Base-by-base conservation (phyloP, 1,140 invertebrate genomes). In the Sweltsa coloradensis region DNA sequence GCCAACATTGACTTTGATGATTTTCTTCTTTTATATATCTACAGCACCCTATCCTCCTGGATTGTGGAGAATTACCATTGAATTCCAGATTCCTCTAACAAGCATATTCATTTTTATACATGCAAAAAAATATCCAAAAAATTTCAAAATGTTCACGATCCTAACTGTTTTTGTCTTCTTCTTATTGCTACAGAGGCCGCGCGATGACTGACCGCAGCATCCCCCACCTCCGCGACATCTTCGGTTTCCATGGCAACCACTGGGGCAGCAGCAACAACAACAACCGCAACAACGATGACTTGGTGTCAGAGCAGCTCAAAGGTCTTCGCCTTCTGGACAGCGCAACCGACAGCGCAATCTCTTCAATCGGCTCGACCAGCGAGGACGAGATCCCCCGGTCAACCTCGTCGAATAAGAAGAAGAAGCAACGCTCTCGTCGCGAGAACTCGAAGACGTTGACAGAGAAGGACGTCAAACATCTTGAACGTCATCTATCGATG, bases 401-500 rank as follows among this genome's bases (percentile, higher is more conserved):
- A 53, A 70, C 64, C 37, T 73, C 73, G 50, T 72, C 73, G 55
- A 67, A 69, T 53, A 69, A 74, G 47, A 70, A 66, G 44, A 77
- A 76, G 59, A 77, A 74, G 59, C 76, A 75, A 53, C 61, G 61
- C 0, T 57, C 62, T 34, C 55, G 60, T 34, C 58, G 62, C 3
- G 75, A 79, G 36, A 75, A 77, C 55, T 75, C 68, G 56, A 72
- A 74, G 51, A 73, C 74, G 2, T 65, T 78, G 49, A 71, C 72
- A 6, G 80, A 79, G 52, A 76, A 72, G 16, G 80, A 84, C 57
- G 76, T 83, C 16, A 82, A 85, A 59, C 83, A 84, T 7, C 62
- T 88, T 31, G 85, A 88, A 57, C 69, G 83, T 49, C 83, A 87
- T 60, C 67, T 88, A 44, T 86, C 83, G 51, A 88, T 88, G 85